Percentiles rank a stretch among this genome's conserved stretches.
These are phyloP conservation scores for Neotoxoptera formosana DNA, from an alignment of 1,140 invertebrate genomes.

Conservation along the genomic window DNA sequence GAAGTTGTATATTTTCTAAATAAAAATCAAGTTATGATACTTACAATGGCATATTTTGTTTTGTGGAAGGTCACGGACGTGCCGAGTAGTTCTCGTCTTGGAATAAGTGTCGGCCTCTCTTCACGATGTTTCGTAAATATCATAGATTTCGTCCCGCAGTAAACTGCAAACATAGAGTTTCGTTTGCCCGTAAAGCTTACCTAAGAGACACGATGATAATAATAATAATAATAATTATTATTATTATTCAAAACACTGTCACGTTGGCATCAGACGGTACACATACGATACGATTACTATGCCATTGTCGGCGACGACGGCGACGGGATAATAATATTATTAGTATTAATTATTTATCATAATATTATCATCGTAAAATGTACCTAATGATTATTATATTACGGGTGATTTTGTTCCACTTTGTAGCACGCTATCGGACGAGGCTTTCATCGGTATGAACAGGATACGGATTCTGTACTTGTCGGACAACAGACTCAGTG, in stretches of 20 bases:
- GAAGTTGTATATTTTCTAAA: background rate
- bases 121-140: background rate
- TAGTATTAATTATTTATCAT: background rate
- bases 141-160: background rate
- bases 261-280: background rate
- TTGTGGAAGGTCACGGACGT: background rate
- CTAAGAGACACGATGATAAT: background rate
- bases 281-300: background rate
- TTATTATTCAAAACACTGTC: background rate
- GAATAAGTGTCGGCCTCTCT: background rate
- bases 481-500: slow-evolving; percentile 74
- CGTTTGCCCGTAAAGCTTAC: background rate
- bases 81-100: background rate
- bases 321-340: background rate
- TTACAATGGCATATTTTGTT: background rate
- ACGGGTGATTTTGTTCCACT: background rate
- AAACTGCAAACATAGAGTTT: background rate
- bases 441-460: slow-evolving; percentile 74
- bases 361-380: background rate
- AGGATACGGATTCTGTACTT: slow-evolving; percentile 76
- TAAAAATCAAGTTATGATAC: background rate
- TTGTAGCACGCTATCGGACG: slow-evolving; percentile 71
- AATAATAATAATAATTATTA: background rate
- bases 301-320: background rate
- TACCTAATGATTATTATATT: background rate